Evolutionary conservation across 2,888 invertebrate genomes (phyloP).

Genomic region (Epistrophe grossulariae): DNA sequence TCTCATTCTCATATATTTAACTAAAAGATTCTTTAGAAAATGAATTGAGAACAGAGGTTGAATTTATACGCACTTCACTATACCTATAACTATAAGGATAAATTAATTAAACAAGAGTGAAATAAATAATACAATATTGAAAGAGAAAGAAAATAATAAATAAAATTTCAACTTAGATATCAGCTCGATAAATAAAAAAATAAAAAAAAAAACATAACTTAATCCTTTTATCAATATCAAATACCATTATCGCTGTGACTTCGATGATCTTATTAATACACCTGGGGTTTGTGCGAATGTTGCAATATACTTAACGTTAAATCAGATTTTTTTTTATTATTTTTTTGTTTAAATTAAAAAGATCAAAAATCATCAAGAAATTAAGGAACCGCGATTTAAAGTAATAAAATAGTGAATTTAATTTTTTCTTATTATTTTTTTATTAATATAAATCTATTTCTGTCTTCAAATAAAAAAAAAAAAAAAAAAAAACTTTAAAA

Average conservation of each 20-base stretch:
- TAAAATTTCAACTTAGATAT: slow-evolving; percentile 31
- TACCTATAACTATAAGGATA: slow-evolving; percentile 64
- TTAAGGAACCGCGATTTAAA: slow-evolving; percentile 28
- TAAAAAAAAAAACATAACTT: slow-evolving; percentile 15
- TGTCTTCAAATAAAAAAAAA: slow-evolving; percentile 9
- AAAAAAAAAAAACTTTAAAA: slow-evolving; percentile 15
- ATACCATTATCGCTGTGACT: slow-evolving; percentile 60
- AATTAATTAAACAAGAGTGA: slow-evolving; percentile 67
- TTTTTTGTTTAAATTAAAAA: slow-evolving; percentile 21
- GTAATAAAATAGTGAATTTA: slow-evolving; percentile 14
- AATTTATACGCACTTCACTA: slow-evolving; percentile 63
- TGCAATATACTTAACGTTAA: slow-evolving; percentile 54
- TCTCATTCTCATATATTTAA: slow-evolving; percentile 18
- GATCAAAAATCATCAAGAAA: slow-evolving; percentile 9
- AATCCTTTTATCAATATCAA: slow-evolving; percentile 71
- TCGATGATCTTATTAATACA: slow-evolving; percentile 47
- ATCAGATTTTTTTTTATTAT: slow-evolving; percentile 24
- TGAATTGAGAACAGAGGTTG: slow-evolving; percentile 71
- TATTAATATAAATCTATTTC: slow-evolving; percentile 45
- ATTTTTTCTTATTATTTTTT: slow-evolving; percentile 3
- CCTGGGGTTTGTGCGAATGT: slow-evolving; percentile 52
- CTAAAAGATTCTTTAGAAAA: slow-evolving; percentile 51
- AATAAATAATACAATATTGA: slow-evolving; percentile 6
- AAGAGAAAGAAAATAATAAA: not conserved
- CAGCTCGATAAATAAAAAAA: slow-evolving; percentile 33